Base-by-base conservation (phyloP, 1,140 invertebrate genomes). In the Acromyrmex charruanus region DNA sequence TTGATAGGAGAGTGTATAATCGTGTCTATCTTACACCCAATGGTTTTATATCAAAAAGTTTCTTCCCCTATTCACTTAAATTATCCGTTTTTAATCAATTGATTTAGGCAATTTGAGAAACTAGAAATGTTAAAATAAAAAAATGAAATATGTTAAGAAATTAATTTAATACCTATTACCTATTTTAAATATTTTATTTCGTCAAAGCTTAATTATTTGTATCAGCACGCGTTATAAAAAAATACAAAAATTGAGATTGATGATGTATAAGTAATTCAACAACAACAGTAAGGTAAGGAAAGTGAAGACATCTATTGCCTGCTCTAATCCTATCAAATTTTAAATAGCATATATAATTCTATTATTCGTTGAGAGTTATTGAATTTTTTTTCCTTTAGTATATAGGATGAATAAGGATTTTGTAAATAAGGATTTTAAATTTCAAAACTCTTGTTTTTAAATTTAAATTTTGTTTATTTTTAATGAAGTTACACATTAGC, bases 301-400 rank as follows among this genome's bases (percentile, higher is more conserved):
- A 59, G 21, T 4, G 31, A 35, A 35, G 5, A 35, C 31, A 6
- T 18, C 18, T 84, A 61, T 93, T 74, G 21, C 72, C 81, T 51
- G 77, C 69, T 77, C 84, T 90, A 92, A 77, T 91, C 90, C 93
- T 93, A 75, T 25, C 61, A 31, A 77, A 77, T 75, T 9, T 21
- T n/a, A 65, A 85, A 55, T 39, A 49, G 28, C 16, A 39, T 0
- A 39, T 39, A 39, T 39, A 55, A 77, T 58, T 66, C 21, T 53
- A n/a, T 35, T 55, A 10, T 18, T 31, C 0, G 14, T 71, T 59
- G 39, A 58, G 1, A 74, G 2, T 49, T 44, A 12, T 25, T 25
- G 12, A 25, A 25, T 61, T 61, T 31, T 84, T 77, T 61, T 6
- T 74, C 1, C 0, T 35, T 49, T 39, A 31, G 9, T 51, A 68